Base-by-base conservation (phyloP, 2,797 vertebrate genomes). In the Buceros bicornis region DNA sequence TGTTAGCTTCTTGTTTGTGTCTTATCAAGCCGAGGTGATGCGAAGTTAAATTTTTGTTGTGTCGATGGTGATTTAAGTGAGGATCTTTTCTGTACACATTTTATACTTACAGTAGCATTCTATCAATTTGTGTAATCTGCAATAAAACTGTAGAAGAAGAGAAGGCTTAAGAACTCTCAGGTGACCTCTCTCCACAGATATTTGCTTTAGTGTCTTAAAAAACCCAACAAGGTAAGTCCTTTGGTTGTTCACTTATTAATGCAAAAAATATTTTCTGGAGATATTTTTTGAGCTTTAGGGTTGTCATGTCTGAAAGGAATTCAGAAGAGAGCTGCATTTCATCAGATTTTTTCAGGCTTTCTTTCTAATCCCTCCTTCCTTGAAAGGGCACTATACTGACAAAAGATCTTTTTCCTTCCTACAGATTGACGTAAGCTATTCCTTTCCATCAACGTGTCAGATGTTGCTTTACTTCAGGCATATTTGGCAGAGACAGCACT, bases 391-490 rank as follows among this genome's bases (percentile, higher is more conserved):
- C 16, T 17, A 33, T 58, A 53, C 61, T 81, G 82, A 53, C 1
- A 60, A 10, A 17, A 65, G 21, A 16, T 64, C 18, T 40, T 73
- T 66, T 54, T 40, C 22, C 71, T 78, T 69, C n/a, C 8, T 40
- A 24, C 6, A 22, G n/a, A 48, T 54, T 2, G 0, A 22, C 4
- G 0, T 20, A 67, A 78, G 18, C 6, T 82, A 43, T 7, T 77
- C 15, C 14, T 73, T 89, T 86, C 31, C 11, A 42, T 71, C 13
- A 54, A 17, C 11, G 54, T 10, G 13, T 50, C 31, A 35, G 37
- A 29, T 50, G 78, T 73, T n/a, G 24, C 21, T 54, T 86, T 60
- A 69, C 13, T 60, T 64, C 48, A 54, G 15, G 11, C 19, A 29
- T 56, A 56, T 71, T 71, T 61, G 22, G 16, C 33, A 70, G 60